These are phyloP conservation scores for Elanus axillaris DNA, from an alignment of 2,113 vertebrate species.

Conservation along the genomic window DNA sequence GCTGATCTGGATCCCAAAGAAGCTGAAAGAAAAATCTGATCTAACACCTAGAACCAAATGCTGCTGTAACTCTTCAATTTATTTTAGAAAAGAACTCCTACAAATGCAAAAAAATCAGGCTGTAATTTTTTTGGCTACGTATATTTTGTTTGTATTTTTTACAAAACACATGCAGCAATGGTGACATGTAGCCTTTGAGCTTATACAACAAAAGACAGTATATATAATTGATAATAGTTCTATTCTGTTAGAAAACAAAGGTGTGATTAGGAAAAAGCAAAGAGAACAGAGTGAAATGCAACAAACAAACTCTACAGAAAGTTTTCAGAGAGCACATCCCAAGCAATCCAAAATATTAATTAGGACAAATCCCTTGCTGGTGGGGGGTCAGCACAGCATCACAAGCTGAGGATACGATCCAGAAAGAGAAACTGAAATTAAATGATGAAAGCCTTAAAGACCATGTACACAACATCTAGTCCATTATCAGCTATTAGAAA, in stretches of 20 bases:
- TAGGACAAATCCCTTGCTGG: neutral
- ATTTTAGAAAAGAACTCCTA: neutral
- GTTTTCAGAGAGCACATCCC: neutral
- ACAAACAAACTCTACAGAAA: neutral
- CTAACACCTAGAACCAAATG: neutral
- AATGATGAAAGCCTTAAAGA: neutral
- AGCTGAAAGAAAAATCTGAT: neutral
- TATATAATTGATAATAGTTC: neutral
- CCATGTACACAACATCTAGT: neutral
- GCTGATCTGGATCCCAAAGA: neutral
- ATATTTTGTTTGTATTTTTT: neutral
- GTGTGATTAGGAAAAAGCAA: neutral
- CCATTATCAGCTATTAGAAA: constrained; percentile 9
- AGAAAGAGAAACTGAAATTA: neutral
- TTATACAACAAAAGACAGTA: neutral
- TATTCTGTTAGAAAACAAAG: neutral
- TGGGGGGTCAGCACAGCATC: neutral
- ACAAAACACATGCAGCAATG: neutral
- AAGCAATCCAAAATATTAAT: neutral
- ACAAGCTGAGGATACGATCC: neutral
- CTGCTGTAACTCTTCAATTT: neutral
- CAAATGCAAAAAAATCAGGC: neutral
- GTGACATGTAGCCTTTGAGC: neutral
- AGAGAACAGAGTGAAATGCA: neutral
- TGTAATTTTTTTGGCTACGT: neutral